phyloP scores from a whole-genome alignment of 2,797 vertebrate species.

The Etheostoma perlongum region DNA sequence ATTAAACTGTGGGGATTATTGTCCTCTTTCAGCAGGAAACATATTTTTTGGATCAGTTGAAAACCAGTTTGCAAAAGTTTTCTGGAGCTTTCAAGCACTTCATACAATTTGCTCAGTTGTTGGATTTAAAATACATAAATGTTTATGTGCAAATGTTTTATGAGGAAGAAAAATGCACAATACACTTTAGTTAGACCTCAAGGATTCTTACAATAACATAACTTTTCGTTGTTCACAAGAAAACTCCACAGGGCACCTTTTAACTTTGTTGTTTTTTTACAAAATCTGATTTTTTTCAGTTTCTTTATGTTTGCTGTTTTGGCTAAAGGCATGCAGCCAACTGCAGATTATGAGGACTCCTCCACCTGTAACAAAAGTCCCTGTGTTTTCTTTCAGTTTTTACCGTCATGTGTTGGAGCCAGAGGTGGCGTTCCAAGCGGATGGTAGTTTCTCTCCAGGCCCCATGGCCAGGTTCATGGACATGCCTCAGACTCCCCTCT shows the following conservation, averaged over 20 bases:
- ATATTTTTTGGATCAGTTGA: background rate
- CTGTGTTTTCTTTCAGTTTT: constrained; percentile 84
- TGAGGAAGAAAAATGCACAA: background rate
- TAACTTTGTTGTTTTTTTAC: background rate
- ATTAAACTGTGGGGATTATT: background rate
- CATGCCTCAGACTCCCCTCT: constrained; percentile 97
- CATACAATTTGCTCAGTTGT: background rate
- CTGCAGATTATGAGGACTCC: background rate
- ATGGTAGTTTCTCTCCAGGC: constrained; percentile 89
- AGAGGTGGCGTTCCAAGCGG: constrained; percentile 90
- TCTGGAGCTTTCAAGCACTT: background rate
- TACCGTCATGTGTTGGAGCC: constrained; percentile 97
- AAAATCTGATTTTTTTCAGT: background rate
- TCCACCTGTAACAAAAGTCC: background rate
- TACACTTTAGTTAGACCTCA: too few species aligned
- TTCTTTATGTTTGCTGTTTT: background rate
- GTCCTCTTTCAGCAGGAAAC: background rate
- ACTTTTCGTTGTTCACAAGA: background rate
- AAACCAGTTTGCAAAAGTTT: background rate
- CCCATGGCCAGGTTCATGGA: constrained; percentile 96
- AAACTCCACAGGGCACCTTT: background rate
- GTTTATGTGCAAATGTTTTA: constrained; percentile 4
- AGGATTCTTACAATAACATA: background rate
- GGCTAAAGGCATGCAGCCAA: background rate
- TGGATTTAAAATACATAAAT: background rate